Evolutionary conservation across 2,797 vertebrate genomes (phyloP), one percentile per base, ranked within the genome.

Genomic region (Pyrocephalus nanus): DNA sequence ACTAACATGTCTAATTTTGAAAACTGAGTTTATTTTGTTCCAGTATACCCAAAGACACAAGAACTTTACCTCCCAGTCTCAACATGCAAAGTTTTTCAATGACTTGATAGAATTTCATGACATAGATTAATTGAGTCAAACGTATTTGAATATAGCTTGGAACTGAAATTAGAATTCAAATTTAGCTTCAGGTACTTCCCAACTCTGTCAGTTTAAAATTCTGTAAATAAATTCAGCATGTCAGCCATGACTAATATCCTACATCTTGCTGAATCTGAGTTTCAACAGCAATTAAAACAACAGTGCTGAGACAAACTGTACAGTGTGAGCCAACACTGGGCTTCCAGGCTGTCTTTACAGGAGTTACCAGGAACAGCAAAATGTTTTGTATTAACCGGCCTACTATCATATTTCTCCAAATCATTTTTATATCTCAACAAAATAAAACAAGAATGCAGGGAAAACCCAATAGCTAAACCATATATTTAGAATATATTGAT

Each of bases 181-280:
- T 95, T 92, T 95, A 64, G 42, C 85, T 96, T 67, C 65, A 79
- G 81, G 40, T 95, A 62, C 72, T 88, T 95, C 65, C 91, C 95
- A 87, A 94, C 70, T 74, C 38, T 11, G 11, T 20, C 64, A 73
- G 26, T 65, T 40, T 83, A 86, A 92, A 86, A 42, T 43, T 83
- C 43, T 66, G 65, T 38, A 88, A 90, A 86, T 73, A 90, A 90
- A 95, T 95, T 13, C 29, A 70, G 25, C 27, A 22, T 79, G 72
- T 93, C 92, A 94, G 38, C 62, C 83, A 42, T 55, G 69, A 75
- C 43, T 88, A 91, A 74, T 90, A 77, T 65, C 38, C 42, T 58
- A 66, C 55, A 64, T 84, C 65, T 85, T 92, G 42, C 72, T 82
- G 21, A 55, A 74, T 90, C 82, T 57, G 85, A 91, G 73, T 82